A percentile compares a stretch with the other conserved stretches of the same genome.
Conservation (phyloP, 2,113 vertebrate genomes). For the Sclerurus mexicanus region DNA sequence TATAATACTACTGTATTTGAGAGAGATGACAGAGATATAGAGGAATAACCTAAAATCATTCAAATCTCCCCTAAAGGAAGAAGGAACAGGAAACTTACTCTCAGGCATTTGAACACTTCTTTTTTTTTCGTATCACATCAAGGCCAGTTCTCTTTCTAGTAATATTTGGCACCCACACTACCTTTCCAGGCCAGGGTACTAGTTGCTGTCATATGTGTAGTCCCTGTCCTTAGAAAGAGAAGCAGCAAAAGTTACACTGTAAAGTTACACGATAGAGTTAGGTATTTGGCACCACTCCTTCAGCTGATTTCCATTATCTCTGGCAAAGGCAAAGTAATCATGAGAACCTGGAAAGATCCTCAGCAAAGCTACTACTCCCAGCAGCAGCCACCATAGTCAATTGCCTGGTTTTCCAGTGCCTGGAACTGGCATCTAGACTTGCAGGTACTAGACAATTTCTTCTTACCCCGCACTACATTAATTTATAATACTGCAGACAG, state of each 20-base stretch:
- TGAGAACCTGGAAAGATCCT: background rate
- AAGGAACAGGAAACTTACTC: background rate
- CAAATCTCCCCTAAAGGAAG: background rate
- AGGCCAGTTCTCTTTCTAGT: background rate
- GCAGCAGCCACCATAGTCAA: background rate
- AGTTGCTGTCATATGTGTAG: background rate
- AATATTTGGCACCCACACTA: background rate
- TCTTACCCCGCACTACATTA: background rate
- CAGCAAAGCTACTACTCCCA: background rate
- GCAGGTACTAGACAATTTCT: background rate
- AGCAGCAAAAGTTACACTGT: background rate
- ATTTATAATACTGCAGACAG: background rate
- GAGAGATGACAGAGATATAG: background rate
- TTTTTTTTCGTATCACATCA: accelerated
- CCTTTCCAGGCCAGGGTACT: background rate
- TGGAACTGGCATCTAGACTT: background rate
- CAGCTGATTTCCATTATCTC: background rate
- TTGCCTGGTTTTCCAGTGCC: background rate
- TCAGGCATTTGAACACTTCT: background rate
- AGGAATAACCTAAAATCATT: background rate
- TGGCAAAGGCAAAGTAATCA: background rate
- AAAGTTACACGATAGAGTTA: background rate
- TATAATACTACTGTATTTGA: background rate
- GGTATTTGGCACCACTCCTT: background rate
- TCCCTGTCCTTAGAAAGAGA: background rate